A percentile compares a stretch with the other conserved stretches of the same genome.
phyloP scores from a whole-genome alignment of 2,797 vertebrate species.

The Sebastes trivittatus region DNA sequence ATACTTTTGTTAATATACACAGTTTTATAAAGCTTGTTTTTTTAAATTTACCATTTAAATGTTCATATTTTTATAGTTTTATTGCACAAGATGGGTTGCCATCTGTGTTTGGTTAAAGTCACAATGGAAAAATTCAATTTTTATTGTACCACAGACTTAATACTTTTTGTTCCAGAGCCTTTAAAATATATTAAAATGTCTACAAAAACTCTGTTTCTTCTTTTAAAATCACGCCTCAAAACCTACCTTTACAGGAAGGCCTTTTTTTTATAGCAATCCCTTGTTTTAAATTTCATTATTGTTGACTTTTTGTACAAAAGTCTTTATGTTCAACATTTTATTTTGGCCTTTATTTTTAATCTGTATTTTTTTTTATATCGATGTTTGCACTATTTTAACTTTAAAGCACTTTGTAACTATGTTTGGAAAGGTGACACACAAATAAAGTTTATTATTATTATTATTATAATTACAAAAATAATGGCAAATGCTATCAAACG shows the following conservation, averaged over 20 bases:
- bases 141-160: neutral
- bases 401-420: too few relatives aligned
- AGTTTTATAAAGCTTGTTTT: neutral
- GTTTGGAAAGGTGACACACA: too few relatives aligned
- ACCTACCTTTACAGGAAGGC: too few relatives aligned
- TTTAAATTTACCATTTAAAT: neutral
- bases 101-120: neutral
- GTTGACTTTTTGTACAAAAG: too few relatives aligned
- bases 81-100: neutral
- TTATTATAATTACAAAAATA: neutral
- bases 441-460: too few relatives aligned
- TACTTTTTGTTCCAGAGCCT: neutral
- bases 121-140: neutral
- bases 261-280: too few relatives aligned
- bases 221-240: too few relatives aligned
- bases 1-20: neutral
- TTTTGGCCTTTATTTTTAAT: too few relatives aligned
- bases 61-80: neutral
- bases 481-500: neutral
- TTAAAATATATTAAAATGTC: neutral
- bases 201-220: neutral
- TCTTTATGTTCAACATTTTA: too few relatives aligned
- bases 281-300: too few relatives aligned
- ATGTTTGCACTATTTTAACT: too few relatives aligned
- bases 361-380: fast-evolving